Evolutionary conservation across 2,797 vertebrate species (phyloP).

Genomic region (Typhlichthys subterraneus): DNA sequence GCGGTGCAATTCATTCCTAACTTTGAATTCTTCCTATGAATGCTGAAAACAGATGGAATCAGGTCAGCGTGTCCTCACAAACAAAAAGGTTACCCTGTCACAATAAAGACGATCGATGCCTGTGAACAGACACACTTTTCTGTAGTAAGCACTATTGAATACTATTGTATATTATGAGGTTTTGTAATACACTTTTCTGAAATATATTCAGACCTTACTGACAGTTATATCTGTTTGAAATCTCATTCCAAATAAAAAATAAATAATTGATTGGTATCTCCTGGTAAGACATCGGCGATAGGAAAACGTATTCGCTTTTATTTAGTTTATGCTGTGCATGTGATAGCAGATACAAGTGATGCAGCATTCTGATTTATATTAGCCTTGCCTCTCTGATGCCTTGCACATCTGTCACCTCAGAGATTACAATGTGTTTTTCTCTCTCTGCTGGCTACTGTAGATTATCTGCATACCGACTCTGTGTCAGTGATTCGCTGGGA

Average conservation of each 20-base stretch:
- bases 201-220: too few species aligned
- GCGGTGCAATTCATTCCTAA: slow-evolving; percentile 23
- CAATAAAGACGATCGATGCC: not conserved
- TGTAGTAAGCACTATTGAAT: not conserved
- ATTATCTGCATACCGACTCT: slow-evolving; percentile 59
- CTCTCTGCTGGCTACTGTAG: slow-evolving; percentile 28
- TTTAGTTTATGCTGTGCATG: not conserved
- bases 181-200: not conserved
- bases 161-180: not conserved
- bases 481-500: slow-evolving; percentile 53
- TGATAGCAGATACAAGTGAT: not conserved
- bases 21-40: slow-evolving; percentile 26
- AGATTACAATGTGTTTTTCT: slow-evolving; percentile 43
- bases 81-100: not conserved
- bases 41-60: slow-evolving; percentile 12
- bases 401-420: slow-evolving; percentile 32
- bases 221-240: not conserved
- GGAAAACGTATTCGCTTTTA: not conserved
- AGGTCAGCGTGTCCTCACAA: not conserved
- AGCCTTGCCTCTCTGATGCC: slow-evolving; percentile 28
- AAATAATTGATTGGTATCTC: not conserved
- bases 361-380: slow-evolving; percentile 17
- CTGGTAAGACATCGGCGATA: not conserved
- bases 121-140: not conserved
- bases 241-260: not conserved